phyloP scores from a whole-genome alignment of 2,888 invertebrate genomes.

The Trissoscelio sp. region DNA sequence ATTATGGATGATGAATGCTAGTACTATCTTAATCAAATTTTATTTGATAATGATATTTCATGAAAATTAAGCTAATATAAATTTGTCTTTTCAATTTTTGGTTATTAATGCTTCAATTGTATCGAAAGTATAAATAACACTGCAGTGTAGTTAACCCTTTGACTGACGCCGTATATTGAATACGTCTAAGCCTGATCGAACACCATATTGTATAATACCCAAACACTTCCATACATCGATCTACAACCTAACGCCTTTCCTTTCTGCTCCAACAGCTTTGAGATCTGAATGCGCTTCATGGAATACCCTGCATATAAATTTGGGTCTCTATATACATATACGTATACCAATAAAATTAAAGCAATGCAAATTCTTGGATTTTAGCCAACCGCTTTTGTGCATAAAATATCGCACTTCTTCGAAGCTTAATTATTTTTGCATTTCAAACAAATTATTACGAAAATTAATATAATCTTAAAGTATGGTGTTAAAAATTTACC shows the following conservation, averaged over 20 bases:
- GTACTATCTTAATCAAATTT: no score
- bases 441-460: slow-evolving; percentile 4
- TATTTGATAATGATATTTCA: background rate
- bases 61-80: slow-evolving; percentile 8
- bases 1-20: no score
- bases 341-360: slow-evolving; percentile 28
- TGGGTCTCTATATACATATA: slow-evolving; percentile 18
- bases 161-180: slow-evolving; percentile 4
- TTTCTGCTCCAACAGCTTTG: slow-evolving; percentile 37
- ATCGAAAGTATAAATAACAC: slow-evolving; percentile 28
- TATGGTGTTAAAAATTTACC: background rate
- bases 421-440: slow-evolving; percentile 21
- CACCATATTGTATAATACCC: slow-evolving; percentile 41
- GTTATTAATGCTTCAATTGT: slow-evolving; percentile 28
- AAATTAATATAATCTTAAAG: background rate
- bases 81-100: slow-evolving; percentile 14
- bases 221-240: slow-evolving; percentile 46
- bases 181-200: slow-evolving; percentile 20
- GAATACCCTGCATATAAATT: slow-evolving; percentile 55
- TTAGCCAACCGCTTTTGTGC: slow-evolving; percentile 22
- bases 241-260: slow-evolving; percentile 45
- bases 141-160: slow-evolving; percentile 14
- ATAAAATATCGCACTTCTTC: slow-evolving; percentile 22
- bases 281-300: slow-evolving; percentile 36
- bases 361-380: slow-evolving; percentile 44